Conservation (phyloP, 2,797 vertebrate genomes). For the Tenualosa ilisha region DNA sequence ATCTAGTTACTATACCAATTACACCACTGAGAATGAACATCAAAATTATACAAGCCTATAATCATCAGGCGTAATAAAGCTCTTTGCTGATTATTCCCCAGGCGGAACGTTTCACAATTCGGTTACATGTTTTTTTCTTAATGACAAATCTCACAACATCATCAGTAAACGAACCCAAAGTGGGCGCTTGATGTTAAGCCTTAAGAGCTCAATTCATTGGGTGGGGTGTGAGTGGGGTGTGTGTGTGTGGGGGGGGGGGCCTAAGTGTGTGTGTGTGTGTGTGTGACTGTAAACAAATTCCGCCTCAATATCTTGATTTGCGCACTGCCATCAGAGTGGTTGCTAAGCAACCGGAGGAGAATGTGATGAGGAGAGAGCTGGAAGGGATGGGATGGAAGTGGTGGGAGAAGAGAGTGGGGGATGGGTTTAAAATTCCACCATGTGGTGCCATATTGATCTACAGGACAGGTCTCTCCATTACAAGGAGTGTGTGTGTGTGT, state of each 20-base stretch:
- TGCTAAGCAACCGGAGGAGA: conserved; percentile 52
- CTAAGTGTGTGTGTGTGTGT: background rate
- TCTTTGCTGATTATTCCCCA: background rate
- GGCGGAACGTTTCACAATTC: background rate
- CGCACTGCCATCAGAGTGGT: conserved; percentile 40
- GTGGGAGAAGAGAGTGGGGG: conserved; percentile 9
- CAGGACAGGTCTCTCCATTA: conserved; percentile 26
- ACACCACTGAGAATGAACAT: background rate
- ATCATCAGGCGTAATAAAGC: background rate
- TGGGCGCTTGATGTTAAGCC: background rate
- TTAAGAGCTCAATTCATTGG: background rate
- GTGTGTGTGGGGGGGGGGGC: background rate
- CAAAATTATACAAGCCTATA: background rate
- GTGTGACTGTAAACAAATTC: conserved; percentile 43
- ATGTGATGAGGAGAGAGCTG: conserved; percentile 10
- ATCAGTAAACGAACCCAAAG: background rate
- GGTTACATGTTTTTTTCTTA: background rate
- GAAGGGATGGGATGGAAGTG: background rate
- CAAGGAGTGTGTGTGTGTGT: conserved; percentile 39
- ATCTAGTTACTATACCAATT: background rate
- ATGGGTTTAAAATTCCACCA: conserved; percentile 29
- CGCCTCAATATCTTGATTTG: conserved; percentile 39
- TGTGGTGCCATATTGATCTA: conserved; percentile 47
- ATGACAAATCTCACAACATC: conserved; percentile 3
- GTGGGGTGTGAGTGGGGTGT: background rate